These are phyloP conservation scores for Hephaestus fuliginosus DNA, from an alignment of 2,797 vertebrate genomes.

Conservation along the genomic window DNA sequence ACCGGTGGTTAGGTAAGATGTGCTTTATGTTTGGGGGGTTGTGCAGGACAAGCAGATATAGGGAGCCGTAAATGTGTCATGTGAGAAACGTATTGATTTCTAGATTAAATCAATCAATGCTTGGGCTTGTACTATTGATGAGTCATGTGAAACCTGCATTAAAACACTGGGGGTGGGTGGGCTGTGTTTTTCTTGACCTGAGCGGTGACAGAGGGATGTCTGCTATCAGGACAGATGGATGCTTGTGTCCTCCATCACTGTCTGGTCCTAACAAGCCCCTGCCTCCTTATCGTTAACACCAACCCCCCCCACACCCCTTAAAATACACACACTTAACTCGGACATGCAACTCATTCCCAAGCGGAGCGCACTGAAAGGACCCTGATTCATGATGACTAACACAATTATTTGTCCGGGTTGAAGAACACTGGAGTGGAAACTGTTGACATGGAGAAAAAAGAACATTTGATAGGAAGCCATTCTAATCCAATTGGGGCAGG, in stretches of 20 bases:
- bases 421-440: neutral
- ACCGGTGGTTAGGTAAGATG: neutral
- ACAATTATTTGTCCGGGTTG: slow-evolving; percentile 30
- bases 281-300: slow-evolving; percentile 17
- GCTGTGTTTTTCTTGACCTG: slow-evolving; percentile 9
- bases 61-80: slow-evolving; percentile 35
- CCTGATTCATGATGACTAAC: slow-evolving; percentile 4
- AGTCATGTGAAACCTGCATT: slow-evolving; percentile 37
- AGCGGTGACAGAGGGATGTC: neutral
- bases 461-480: neutral
- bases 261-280: slow-evolving; percentile 49
- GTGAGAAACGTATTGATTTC: slow-evolving; percentile 44
- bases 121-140: slow-evolving; percentile 29
- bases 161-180: neutral
- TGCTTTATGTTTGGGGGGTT: neutral
- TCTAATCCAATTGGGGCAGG: neutral
- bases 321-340: neutral
- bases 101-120: slow-evolving; percentile 58
- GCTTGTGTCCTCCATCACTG: slow-evolving; percentile 48
- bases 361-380: neutral
- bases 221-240: slow-evolving; percentile 18
- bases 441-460: neutral
- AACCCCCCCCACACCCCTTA: neutral
- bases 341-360: neutral
- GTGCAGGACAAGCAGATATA: neutral